A percentile compares a stretch with the other conserved stretches of the same genome.
These are phyloP conservation scores for Cololabis saira DNA, from an alignment of 2,113 vertebrate species.

Conservation along the genomic window DNA sequence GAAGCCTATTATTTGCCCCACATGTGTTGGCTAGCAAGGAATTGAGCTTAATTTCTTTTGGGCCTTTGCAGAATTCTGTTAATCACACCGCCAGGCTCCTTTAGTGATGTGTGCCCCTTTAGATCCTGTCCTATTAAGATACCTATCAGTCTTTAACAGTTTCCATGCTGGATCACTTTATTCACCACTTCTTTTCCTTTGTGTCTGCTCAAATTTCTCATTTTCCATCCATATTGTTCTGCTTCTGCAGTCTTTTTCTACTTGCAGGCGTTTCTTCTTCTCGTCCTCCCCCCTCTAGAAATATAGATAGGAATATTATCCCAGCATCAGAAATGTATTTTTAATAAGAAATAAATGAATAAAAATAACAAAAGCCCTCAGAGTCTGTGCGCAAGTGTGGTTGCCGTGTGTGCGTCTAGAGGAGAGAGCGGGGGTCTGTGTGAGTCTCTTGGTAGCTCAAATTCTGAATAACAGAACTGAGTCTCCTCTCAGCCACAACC, in stretches of 20 bases:
- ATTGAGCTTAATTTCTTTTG: too few relatives aligned
- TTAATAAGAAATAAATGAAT: constrained; percentile 64
- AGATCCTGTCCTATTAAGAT: neutral
- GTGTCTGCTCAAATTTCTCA: neutral
- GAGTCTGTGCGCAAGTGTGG: constrained; percentile 14
- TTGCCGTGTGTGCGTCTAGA: neutral
- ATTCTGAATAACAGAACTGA: neutral
- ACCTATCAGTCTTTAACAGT: neutral
- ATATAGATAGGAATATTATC: constrained; percentile 48
- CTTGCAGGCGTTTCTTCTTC: constrained; percentile 4
- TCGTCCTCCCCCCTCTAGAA: constrained; percentile 25
- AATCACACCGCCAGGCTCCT: too few relatives aligned
- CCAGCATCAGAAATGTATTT: constrained; percentile 49
- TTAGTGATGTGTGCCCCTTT: too few relatives aligned
- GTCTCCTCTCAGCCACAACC: neutral
- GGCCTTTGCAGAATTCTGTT: too few relatives aligned
- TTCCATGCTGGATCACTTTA: too few relatives aligned
- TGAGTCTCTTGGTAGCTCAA: constrained; percentile 7
- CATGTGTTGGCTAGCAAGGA: too few relatives aligned
- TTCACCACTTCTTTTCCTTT: neutral
- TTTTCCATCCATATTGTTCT: neutral
- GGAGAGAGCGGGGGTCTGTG: constrained; percentile 11
- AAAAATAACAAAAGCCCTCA: constrained; percentile 48
- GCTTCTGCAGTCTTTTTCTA: neutral
- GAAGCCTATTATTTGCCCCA: too few relatives aligned